These are phyloP conservation scores for Luehdorfia chinensis DNA, from an alignment of 1,140 invertebrate species.

Conservation along the genomic window DNA sequence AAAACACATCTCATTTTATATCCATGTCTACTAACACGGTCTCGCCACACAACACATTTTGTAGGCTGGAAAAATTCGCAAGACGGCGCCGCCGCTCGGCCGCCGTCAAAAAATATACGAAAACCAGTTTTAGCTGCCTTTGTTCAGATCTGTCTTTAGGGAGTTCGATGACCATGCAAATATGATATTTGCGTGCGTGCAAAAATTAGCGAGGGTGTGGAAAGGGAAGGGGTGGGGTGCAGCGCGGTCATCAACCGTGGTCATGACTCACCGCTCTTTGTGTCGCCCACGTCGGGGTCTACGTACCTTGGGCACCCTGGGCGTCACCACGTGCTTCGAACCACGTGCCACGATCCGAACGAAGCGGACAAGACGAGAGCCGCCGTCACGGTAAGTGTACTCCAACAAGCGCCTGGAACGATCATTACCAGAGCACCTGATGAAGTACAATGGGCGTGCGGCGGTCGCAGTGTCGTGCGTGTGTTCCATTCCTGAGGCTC, in stretches of 20 bases:
- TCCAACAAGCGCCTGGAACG: conserved; percentile 96
- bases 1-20: not conserved
- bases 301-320: conserved; percentile 27
- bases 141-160: conserved; percentile 57
- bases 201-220: conserved; percentile 57
- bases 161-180: conserved; percentile 69
- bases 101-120: conserved; percentile 47
- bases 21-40: not conserved
- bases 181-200: conserved; percentile 42
- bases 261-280: conserved; percentile 38
- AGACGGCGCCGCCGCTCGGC: conserved; percentile 45
- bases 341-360: conserved; percentile 19
- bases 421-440: conserved; percentile 96
- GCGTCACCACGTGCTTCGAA: conserved; percentile 40
- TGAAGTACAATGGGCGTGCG: conserved; percentile 98
- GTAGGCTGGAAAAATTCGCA: conserved; percentile 40
- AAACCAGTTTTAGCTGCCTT: conserved; percentile 71
- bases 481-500: conserved; percentile 17
- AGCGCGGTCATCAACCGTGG: conserved; percentile 58
- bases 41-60: conserved; percentile 11
- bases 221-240: conserved; percentile 36
- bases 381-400: conserved; percentile 89
- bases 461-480: conserved; percentile 52
- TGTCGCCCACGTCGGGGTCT: conserved; percentile 26
- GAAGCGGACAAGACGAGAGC: conserved; percentile 44